A percentile compares a stretch with the other conserved stretches of the same genome.
phyloP scores from a whole-genome alignment of 2,888 invertebrate genomes.

The Molanna angustata region DNA sequence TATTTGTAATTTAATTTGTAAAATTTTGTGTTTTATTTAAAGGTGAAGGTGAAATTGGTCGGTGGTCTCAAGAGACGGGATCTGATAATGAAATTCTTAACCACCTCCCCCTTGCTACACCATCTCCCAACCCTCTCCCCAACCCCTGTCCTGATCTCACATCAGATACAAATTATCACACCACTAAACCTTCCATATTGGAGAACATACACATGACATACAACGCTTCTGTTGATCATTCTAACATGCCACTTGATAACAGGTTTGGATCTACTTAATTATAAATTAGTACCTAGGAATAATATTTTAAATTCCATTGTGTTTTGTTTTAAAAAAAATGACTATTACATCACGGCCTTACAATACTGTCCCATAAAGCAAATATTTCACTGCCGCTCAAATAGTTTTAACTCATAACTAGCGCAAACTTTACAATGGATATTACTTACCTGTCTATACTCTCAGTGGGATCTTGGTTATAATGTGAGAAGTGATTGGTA shows the following conservation, averaged over 20 bases:
- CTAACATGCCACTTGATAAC: conserved; percentile 46
- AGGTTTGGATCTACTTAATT: conserved; percentile 40
- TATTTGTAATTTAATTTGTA: no score
- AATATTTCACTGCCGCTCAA: no score
- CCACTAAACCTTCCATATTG: conserved; percentile 54
- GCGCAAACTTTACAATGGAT: no score
- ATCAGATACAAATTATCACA: conserved; percentile 56
- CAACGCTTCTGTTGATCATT: conserved; percentile 49
- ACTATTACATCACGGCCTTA: no score
- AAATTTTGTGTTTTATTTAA: conserved; percentile 5
- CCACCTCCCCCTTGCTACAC: conserved; percentile 43
- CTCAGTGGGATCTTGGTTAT: no score
- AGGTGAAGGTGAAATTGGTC: conserved; percentile 49
- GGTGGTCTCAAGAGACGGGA: conserved; percentile 78
- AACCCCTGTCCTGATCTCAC: conserved; percentile 76
- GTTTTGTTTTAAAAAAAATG: no score
- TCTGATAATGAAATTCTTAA: conserved; percentile 70
- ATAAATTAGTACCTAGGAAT: no score
- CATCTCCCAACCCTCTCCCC: conserved; percentile 65
- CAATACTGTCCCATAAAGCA: no score
- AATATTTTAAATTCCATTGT: no score
- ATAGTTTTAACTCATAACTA: no score
- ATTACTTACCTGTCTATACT: no score
- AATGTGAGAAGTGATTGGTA: no score
- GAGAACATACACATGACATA: conserved; percentile 61